Percentiles rank a stretch among this genome's conserved stretches.
These are phyloP conservation scores for Petrocephalus schoutedeni DNA, from an alignment of 2,797 vertebrate species.

Conservation along the genomic window DNA sequence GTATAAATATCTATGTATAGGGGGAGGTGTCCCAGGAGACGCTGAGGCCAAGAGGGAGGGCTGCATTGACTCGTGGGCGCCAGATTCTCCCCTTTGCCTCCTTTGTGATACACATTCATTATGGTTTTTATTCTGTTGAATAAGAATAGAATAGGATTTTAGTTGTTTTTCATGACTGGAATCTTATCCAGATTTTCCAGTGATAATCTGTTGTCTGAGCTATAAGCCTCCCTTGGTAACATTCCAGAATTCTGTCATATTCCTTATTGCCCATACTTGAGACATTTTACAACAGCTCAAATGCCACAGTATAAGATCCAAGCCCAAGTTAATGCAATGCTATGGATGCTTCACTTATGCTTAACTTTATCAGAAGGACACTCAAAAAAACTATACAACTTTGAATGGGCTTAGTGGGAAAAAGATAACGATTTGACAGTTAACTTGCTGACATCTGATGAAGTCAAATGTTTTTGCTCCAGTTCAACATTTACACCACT, in stretches of 20 bases:
- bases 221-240: not conserved
- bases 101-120: not conserved
- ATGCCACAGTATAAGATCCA: not conserved
- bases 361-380: not conserved
- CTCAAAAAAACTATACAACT: not conserved
- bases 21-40: not conserved
- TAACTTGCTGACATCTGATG: not conserved
- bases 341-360: not conserved
- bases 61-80: not conserved
- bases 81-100: not conserved
- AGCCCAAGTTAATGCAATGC: not conserved
- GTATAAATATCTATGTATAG: not conserved
- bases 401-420: not conserved
- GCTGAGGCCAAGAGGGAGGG: not conserved
- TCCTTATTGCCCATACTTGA: not conserved
- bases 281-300: constrained; percentile 8
- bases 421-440: not conserved
- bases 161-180: not conserved
- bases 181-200: not conserved
- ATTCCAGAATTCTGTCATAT: not conserved
- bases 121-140: not conserved
- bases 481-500: not conserved
- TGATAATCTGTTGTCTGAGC: constrained; percentile 7
- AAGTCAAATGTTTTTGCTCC: not conserved
- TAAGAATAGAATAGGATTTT: not conserved